Evolutionary conservation across 2,113 vertebrate species (phyloP), one percentile per base, ranked within the genome.

Genomic region (Microcebus murinus): DNA sequence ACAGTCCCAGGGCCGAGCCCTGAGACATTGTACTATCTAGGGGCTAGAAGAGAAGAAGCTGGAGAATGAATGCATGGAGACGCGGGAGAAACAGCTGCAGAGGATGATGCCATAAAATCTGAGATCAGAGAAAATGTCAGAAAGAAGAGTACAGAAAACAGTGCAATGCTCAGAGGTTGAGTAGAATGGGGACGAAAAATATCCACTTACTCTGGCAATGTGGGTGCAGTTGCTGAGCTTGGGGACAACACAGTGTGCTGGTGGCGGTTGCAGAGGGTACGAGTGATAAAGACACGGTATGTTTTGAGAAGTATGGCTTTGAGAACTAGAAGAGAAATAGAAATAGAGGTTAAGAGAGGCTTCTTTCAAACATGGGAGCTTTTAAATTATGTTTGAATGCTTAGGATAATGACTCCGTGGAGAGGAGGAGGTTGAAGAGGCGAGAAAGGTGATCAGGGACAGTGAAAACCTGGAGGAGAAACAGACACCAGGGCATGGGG

Each of bases 251-350:
- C 9, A 48, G 8, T 29, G 15, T 8, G 34, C n/a, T 11, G 20
- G 36, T 39, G 31, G 6, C 31, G 4, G 11, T 27, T 67, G 36
- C 21, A 17, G 52, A 45, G 2, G 20, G 0, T 73, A 13, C 52
- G 29, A 6, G 1, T 79, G 18, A 18, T 84, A 55, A 80, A 68
- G 39, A 36, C 8, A 45, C 18, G 15, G 52, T 34, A 52, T 27
- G 9, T 80, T 87, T 77, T 88, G 89, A 95, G 65, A 94, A 52
- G 15, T 73, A 65, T 73, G 48, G 6, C 52, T 95, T 34, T 61
- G 8, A 61, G 67, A 52, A 76, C 18, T 7, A 14, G 55, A 65
- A 92, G 20, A 92, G 45, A 87, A 82, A 57, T 23, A 87, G 73
- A 83, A 87, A 48, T 15, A 90, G 59, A 91, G 48, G 8, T 18